These are phyloP conservation scores for Hepsetus odoe DNA, from an alignment of 2,113 vertebrate species.

Conservation along the genomic window DNA sequence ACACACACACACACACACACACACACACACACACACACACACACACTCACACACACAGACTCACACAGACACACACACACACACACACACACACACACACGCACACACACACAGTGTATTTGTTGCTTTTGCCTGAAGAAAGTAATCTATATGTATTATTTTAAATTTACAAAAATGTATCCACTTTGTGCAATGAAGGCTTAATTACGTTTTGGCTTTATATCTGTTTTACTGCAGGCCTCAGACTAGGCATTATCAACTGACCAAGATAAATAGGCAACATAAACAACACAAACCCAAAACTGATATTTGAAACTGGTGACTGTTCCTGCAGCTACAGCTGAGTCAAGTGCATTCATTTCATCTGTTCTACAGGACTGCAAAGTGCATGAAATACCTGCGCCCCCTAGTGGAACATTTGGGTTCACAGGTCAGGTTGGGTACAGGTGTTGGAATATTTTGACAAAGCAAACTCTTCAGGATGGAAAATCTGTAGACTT, in stretches of 20 bases:
- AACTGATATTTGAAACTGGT: neutral
- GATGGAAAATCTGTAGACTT: no score
- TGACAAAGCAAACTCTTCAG: neutral
- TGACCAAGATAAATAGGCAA: neutral
- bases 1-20: neutral
- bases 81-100: neutral
- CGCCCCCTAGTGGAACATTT: constrained; percentile 33
- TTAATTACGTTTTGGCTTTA: no score
- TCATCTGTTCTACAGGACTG: neutral
- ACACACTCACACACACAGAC: neutral
- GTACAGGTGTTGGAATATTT: neutral
- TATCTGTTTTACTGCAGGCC: neutral
- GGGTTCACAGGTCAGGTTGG: neutral
- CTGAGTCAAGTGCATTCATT: neutral
- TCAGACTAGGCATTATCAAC: neutral
- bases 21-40: neutral
- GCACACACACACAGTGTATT: neutral
- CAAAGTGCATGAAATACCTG: neutral
- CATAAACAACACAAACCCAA: neutral
- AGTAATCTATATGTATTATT: no score
- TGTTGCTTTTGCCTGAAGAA: no score
- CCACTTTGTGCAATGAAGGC: no score
- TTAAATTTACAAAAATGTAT: no score
- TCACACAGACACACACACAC: neutral
- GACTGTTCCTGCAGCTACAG: neutral